These are phyloP conservation scores for Dryomyza anilis DNA, from an alignment of 2,888 invertebrate species.

Conservation along the genomic window DNA sequence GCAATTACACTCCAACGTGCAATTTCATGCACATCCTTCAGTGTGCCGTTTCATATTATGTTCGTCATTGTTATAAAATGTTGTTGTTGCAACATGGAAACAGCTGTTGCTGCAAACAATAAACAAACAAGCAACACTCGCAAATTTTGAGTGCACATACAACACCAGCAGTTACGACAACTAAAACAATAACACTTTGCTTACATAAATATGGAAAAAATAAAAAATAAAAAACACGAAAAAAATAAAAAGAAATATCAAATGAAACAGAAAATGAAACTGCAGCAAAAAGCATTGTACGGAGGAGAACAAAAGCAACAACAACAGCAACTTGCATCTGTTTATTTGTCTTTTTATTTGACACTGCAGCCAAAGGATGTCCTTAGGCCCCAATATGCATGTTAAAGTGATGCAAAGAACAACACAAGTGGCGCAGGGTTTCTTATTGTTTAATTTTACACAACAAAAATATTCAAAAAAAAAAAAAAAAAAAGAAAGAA, in stretches of 20 bases:
- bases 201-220: neutral
- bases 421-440: too few relatives aligned
- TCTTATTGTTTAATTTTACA: too few relatives aligned
- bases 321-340: neutral
- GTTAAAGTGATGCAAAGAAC: too few relatives aligned
- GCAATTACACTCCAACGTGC: neutral
- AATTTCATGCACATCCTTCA: neutral
- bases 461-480: too few relatives aligned
- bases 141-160: too few relatives aligned
- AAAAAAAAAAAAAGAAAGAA: too few relatives aligned
- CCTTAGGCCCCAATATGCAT: neutral
- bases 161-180: neutral
- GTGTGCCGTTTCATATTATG: neutral
- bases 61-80: neutral
- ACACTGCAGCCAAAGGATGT: too few relatives aligned
- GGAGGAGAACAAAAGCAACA: neutral
- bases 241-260: neutral
- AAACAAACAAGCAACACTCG: neutral
- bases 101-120: neutral
- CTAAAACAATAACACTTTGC: slow-evolving; percentile 11
- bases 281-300: neutral
- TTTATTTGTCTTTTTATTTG: too few relatives aligned
- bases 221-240: neutral
- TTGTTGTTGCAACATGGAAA: neutral
- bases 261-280: neutral